phyloP scores from a whole-genome alignment of 2,888 invertebrate species.

The Drepanosiphum platanoidis region DNA sequence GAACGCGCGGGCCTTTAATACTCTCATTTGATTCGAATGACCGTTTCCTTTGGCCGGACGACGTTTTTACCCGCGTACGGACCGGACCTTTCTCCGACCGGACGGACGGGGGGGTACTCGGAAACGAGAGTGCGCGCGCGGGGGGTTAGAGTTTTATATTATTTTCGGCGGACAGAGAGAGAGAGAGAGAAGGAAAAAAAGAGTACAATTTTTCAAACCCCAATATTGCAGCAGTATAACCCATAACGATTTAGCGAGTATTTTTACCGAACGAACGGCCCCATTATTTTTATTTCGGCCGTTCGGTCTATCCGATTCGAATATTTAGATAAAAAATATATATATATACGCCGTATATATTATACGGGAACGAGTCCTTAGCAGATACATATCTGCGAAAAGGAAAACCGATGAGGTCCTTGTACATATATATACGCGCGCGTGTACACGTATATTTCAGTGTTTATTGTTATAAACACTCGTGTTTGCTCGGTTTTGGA shows the following conservation, averaged over 20 bases:
- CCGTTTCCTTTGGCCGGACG: conserved; percentile 54
- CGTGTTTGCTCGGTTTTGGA: background rate
- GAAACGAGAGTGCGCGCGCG: background rate
- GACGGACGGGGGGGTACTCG: background rate
- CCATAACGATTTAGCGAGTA: conserved; percentile 43
- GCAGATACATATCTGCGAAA: background rate
- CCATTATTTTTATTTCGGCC: conserved; percentile 20
- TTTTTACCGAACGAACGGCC: background rate
- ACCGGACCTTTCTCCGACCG: conserved; percentile 9
- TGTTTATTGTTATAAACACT: background rate
- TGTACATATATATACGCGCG: background rate
- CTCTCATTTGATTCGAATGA: conserved; percentile 56
- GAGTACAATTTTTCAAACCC: conserved; percentile 4
- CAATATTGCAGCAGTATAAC: conserved; percentile 4
- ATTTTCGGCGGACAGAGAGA: background rate
- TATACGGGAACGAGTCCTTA: background rate
- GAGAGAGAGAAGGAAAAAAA: background rate
- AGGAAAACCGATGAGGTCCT: background rate
- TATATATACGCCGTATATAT: no score
- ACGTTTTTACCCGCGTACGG: conserved; percentile 39
- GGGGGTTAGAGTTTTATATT: background rate
- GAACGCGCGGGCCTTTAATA: conserved; percentile 33
- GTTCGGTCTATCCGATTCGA: conserved; percentile 41
- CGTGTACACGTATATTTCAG: background rate
- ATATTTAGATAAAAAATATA: conserved; percentile 31